phyloP scores from a whole-genome alignment of 2,113 vertebrate genomes.

The Phaethon lepturus region DNA sequence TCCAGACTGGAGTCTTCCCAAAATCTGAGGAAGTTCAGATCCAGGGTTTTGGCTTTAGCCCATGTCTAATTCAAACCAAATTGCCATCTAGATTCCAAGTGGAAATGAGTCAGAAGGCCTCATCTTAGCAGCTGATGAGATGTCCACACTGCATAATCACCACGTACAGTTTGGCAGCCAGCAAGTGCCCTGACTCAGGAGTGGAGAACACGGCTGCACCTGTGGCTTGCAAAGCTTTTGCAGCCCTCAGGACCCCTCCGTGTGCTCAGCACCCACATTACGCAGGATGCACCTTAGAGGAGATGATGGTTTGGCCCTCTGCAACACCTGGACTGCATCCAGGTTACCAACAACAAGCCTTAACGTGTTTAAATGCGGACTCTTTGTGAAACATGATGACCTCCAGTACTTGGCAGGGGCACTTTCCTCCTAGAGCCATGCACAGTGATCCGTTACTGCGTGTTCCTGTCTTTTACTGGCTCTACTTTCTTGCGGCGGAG shows the following conservation, averaged over 20 bases:
- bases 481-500: not conserved
- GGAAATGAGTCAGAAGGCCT: constrained; percentile 51
- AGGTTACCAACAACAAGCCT: not conserved
- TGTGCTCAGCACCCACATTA: not conserved
- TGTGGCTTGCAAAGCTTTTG: not conserved
- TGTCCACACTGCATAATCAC: constrained; percentile 13
- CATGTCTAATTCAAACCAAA: constrained; percentile 51
- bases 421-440: not conserved
- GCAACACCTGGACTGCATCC: not conserved
- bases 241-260: accelerated
- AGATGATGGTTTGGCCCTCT: not conserved
- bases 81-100: constrained; percentile 19
- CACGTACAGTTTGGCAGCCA: not conserved
- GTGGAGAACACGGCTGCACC: not conserved
- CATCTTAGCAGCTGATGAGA: constrained; percentile 38
- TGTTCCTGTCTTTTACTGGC: not conserved
- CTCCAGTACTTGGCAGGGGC: not conserved
- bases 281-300: accelerated
- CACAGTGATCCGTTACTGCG: not conserved
- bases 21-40: constrained; percentile 51
- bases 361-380: accelerated
- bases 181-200: not conserved
- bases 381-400: not conserved
- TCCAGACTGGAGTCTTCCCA: constrained; percentile 50
- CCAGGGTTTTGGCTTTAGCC: constrained; percentile 41